Evolutionary conservation across 2,888 invertebrate genomes (phyloP), one percentile per base, ranked within the genome.

Genomic region (Phalangium opilio): DNA sequence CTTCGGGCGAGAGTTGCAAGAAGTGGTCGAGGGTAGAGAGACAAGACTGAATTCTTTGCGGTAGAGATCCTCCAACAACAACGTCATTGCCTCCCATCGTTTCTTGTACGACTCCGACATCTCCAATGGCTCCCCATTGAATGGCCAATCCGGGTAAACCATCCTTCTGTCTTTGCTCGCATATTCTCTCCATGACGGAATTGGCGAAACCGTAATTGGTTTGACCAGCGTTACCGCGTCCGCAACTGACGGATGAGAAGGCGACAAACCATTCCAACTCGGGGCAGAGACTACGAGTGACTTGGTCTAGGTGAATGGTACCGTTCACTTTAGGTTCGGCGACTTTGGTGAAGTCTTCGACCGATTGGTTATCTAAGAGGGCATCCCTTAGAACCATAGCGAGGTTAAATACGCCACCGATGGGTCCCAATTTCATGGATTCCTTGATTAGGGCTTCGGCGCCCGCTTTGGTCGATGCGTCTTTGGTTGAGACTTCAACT

Each of bases 41-140:
- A 43, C 54, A 54, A 12, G 52, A 52, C 34, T 43, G 46, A 11
- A 54, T 50, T 12, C 47, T 45, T 19, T 54, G 54, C 3, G 50
- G 45, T 21, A 17, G 8, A 17, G 51, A 45, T 2, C 96, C 96
- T 51, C 90, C 89, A 55, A 96, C 82, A 59, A 86, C 85, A 0
- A 83, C 80, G 41, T 87, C 84, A 8, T 27, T 27, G 66, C 89
- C 91, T 47, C 87, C 73, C 77, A 91, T 82, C 42, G 79, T 81
- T 61, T 91, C 89, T 61, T 84, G 69, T 50, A 96, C 77, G 46
- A 96, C 75, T 44, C 96, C 96, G 34, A 93, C 93, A 65, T 96
- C 95, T 49, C 91, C 95, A 61, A 96, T 85, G 52, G 93, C 95
- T 56, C 96, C 96, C 95, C 96, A 96, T 68, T 96, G 95, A 59